Percentiles rank a stretch among this genome's conserved stretches.
These are phyloP conservation scores for Grus americana DNA, from an alignment of 2,113 vertebrate genomes.

Conservation along the genomic window DNA sequence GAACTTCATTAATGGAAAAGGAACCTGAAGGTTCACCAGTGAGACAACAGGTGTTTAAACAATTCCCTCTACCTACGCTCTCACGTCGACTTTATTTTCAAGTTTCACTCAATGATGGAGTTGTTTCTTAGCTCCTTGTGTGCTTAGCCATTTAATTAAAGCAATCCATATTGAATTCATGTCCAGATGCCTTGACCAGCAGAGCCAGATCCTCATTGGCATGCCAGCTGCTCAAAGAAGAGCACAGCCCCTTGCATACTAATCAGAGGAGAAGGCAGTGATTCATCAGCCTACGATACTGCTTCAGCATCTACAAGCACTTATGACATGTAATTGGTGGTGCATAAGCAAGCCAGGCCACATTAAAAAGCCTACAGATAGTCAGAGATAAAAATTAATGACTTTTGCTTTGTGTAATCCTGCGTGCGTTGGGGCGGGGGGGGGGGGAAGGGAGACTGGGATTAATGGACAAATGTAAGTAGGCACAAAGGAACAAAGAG, in stretches of 20 bases:
- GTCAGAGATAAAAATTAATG: slow-evolving; percentile 90
- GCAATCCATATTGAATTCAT: slow-evolving; percentile 86
- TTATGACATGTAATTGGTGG: slow-evolving; percentile 88
- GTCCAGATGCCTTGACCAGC: slow-evolving; percentile 85
- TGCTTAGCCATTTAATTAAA: slow-evolving; percentile 85
- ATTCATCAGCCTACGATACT: slow-evolving; percentile 81
- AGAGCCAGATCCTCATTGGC: slow-evolving; percentile 82
- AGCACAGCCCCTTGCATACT: slow-evolving; percentile 78
- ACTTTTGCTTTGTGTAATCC: slow-evolving; percentile 89
- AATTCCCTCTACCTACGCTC: slow-evolving; percentile 42
- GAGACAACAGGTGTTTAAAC: slow-evolving; percentile 52
- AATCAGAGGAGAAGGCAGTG: slow-evolving; percentile 80
- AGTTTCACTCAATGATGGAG: slow-evolving; percentile 83
- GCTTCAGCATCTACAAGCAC: slow-evolving; percentile 85
- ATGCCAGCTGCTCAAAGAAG: slow-evolving; percentile 84
- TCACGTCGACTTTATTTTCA: slow-evolving; percentile 73
- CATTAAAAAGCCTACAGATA: slow-evolving; percentile 88
- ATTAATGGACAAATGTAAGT: slow-evolving; percentile 82
- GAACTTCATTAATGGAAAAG: background rate
- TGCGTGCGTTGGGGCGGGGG: slow-evolving; percentile 66
- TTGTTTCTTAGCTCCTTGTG: slow-evolving; percentile 81
- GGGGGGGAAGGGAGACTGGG: slow-evolving; percentile 58
- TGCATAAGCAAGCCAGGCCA: slow-evolving; percentile 86
- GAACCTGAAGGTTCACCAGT: slow-evolving; percentile 7
- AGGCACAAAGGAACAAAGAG: slow-evolving; percentile 84